Evolutionary conservation across 2,797 vertebrate genomes (phyloP).

Genomic region (Poecilia velifera): DNA sequence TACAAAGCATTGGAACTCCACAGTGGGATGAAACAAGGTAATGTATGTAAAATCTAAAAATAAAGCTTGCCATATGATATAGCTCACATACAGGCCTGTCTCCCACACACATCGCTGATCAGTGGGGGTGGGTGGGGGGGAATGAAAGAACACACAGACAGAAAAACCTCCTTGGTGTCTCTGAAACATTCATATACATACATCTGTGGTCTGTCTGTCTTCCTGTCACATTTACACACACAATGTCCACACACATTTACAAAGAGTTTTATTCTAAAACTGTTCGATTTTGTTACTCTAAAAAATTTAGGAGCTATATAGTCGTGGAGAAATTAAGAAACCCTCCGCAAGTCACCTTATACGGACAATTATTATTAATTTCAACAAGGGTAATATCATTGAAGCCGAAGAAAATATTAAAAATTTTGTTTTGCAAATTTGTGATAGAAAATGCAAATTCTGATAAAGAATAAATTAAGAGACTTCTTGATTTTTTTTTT

Average conservation of each 20-base stretch:
- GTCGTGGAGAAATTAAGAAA: not conserved
- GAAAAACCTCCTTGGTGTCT: conserved; percentile 7
- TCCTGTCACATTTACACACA: conserved; percentile 23
- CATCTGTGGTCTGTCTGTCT: conserved; percentile 47
- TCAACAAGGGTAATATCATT: not conserved
- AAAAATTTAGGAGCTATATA: not conserved
- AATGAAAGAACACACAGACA: conserved; percentile 2
- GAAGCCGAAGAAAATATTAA: not conserved
- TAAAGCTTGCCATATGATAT: conserved; percentile 8
- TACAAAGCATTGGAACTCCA: not conserved
- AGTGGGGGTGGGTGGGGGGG: not conserved
- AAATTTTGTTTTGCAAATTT: not conserved
- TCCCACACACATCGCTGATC: conserved; percentile 41
- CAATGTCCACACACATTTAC: conserved; percentile 21
- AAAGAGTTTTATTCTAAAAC: conserved; percentile 41
- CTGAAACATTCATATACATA: conserved; percentile 19
- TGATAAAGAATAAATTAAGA: not conserved
- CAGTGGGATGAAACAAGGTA: not conserved
- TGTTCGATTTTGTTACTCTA: conserved; percentile 18
- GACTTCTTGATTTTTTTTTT: not conserved
- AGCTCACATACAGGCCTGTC: conserved; percentile 13
- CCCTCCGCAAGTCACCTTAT: not conserved
- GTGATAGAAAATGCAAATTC: not conserved
- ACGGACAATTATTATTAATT: not conserved
- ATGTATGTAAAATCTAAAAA: conserved; percentile 23